These are phyloP conservation scores for Formicarius rufipectus DNA, from an alignment of 2,113 vertebrate genomes.

Conservation along the genomic window DNA sequence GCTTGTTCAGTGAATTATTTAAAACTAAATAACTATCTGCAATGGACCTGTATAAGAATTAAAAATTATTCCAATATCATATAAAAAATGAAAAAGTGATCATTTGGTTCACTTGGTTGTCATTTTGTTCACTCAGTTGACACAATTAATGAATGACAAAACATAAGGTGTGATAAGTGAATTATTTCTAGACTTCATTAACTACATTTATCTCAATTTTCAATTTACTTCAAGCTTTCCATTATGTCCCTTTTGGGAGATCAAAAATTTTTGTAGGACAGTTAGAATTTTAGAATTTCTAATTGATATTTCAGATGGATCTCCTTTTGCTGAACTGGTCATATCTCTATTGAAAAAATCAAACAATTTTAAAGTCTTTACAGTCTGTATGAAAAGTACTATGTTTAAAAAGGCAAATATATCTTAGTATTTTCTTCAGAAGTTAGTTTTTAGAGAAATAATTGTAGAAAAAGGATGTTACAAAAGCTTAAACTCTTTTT, in stretches of 20 bases:
- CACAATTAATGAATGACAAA: not conserved
- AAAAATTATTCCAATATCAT: not conserved
- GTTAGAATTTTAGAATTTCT: not conserved
- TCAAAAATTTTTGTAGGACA: not conserved
- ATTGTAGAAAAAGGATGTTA: not conserved
- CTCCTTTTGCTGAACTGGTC: not conserved
- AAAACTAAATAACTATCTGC: not conserved
- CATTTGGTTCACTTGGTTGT: not conserved
- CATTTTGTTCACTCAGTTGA: not conserved
- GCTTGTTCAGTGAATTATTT: not conserved
- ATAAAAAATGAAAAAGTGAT: not conserved
- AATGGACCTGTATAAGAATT: not conserved
- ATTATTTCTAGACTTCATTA: slow-evolving; percentile 33
- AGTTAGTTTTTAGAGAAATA: not conserved
- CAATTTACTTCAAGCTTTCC: slow-evolving; percentile 26
- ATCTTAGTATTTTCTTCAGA: not conserved
- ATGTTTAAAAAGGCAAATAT: not conserved
- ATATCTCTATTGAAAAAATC: not conserved
- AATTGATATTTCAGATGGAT: not conserved
- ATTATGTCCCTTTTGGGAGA: not conserved
- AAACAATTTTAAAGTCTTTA: not conserved
- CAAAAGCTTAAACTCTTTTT: not conserved
- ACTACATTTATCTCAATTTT: slow-evolving; percentile 14
- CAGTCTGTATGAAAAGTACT: not conserved
- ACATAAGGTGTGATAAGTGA: not conserved